A percentile compares a stretch with the other conserved stretches of the same genome.
Conservation (phyloP, 35 echinoderm and acorn worm species). For the Acanthaster planci region DNA sequence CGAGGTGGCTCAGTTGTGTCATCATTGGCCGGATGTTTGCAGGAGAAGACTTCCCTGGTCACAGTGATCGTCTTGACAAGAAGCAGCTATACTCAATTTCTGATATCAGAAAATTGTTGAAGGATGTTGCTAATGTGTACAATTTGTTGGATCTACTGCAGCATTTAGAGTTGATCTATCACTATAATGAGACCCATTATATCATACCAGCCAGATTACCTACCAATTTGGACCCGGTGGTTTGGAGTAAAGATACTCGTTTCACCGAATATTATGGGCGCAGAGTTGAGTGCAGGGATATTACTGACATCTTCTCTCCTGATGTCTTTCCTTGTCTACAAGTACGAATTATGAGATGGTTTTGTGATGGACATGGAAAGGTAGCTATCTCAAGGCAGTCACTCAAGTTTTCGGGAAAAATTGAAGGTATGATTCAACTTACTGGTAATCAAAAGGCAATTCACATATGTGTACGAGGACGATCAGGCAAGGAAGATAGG, state of each 20-base stretch:
- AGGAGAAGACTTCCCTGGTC: neutral
- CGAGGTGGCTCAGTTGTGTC: neutral
- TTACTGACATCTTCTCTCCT: constrained; percentile 19
- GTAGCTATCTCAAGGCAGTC: neutral
- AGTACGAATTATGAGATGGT: constrained; percentile 24
- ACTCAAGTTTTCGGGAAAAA: constrained; percentile 12
- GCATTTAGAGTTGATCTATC: neutral
- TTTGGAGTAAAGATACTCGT: constrained; percentile 13
- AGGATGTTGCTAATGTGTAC: neutral
- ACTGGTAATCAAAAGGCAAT: constrained; percentile 2
- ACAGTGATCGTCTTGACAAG: neutral
- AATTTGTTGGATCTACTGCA: constrained; percentile 12
- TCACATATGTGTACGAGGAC: constrained; percentile 28
- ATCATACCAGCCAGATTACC: constrained; percentile 9
- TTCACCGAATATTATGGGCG: constrained; percentile 33
- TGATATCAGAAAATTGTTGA: neutral
- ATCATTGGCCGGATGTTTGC: constrained; percentile 8
- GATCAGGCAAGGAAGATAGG: neutral
- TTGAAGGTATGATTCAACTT: constrained; percentile 25
- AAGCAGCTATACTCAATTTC: constrained; percentile 6
- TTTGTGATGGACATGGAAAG: neutral
- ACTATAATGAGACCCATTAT: constrained; percentile 1
- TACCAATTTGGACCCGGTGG: neutral
- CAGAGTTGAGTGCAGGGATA: constrained; percentile 3
- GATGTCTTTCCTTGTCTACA: constrained; percentile 43